Evolutionary conservation across 1,140 invertebrate species (phyloP).

Genomic region (Drosophila azteca): DNA sequence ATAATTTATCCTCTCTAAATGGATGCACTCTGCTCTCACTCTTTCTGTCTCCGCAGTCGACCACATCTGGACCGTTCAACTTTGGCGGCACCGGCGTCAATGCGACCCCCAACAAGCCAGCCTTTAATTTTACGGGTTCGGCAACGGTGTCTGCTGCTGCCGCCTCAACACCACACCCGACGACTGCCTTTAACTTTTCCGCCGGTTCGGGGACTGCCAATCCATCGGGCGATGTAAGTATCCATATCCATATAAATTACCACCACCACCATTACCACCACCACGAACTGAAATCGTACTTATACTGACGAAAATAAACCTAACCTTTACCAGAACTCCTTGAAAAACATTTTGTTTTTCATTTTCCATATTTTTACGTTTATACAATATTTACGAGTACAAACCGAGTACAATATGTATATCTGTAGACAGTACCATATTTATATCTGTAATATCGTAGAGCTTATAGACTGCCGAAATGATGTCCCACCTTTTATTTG

Average conservation of each 20-base stretch:
- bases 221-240: conserved; percentile 50
- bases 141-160: not conserved
- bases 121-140: conserved; percentile 62
- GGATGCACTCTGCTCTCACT: not conserved
- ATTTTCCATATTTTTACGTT: no score
- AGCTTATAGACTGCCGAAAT: no score
- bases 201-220: conserved; percentile 20
- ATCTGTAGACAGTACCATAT: no score
- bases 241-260: not conserved
- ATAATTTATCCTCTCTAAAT: not conserved
- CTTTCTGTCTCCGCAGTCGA: conserved; percentile 2
- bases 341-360: no score
- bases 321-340: no score
- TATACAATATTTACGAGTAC: no score
- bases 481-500: no score
- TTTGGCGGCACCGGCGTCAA: conserved; percentile 48
- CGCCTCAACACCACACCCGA: conserved; percentile 24
- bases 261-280: no score
- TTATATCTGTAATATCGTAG: no score
- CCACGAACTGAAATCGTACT: no score
- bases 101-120: conserved; percentile 32
- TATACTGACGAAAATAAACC: no score
- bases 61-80: conserved; percentile 43
- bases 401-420: no score
- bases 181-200: conserved; percentile 55